Evolutionary conservation across 1,140 invertebrate genomes (phyloP), one percentile per base, ranked within the genome.

Genomic region (Psix sp.): DNA sequence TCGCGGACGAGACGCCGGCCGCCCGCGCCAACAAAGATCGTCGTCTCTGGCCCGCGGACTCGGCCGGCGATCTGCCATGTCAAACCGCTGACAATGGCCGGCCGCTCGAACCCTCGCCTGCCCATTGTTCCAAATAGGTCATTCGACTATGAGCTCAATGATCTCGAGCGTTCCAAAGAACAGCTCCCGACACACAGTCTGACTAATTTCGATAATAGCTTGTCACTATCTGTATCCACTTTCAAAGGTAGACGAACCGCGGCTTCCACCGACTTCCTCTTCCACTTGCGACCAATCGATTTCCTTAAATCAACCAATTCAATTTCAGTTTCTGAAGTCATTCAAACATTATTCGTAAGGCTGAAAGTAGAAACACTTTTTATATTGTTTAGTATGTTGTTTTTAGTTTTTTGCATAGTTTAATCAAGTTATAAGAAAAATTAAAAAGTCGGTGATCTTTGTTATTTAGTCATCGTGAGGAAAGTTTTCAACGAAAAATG

Each of bases 191-290:
- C 5, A 57, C 62, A 56, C 48, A 52, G 29, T 57, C 65, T 68
- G 65, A 68, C 65, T 68, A 68, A 68, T 68, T 68, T 54, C 54
- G 65, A 51, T 59, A 68, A 59, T 68, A 45, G 52, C 63, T 68
- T 68, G 63, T 68, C 63, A 68, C 52, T 68, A 20, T 49, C 45
- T 57, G 54, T 57, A 56, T 48, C 35, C 42, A 26, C 20, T 54
- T 33, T 60, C 5, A 43, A 26, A 43, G 9, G 17, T 21, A 20
- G 17, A 40, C 17, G 38, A n/a, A 29, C 26, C 26, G 21, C 4
- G 4, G 2, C 26, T 2, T n/a, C 2, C 2, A 29, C 26, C 26
- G n/a, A 29, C 7, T 29, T 7, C n/a, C 26, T n/a, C 26, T 10
- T 29, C n/a, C 26, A 29, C 7, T 29, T 1, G 7, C 26, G n/a